Conservation (phyloP, 2,888 invertebrate species). For the Caenorhabditis afra region DNA sequence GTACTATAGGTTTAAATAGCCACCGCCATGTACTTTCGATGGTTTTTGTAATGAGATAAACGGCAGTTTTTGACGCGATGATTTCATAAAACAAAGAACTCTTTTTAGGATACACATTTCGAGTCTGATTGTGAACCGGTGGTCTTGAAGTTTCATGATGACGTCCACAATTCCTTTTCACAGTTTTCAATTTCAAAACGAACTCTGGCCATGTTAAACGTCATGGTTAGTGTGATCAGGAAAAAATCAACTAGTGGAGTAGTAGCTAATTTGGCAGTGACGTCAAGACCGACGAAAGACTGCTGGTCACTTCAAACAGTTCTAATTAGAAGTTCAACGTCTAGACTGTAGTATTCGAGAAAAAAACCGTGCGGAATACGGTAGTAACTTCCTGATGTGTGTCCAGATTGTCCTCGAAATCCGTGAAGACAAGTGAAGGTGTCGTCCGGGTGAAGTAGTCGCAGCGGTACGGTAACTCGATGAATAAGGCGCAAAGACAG, state of each 20-base stretch:
- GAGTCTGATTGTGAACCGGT: constrained; percentile 48
- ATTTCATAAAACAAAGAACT: constrained; percentile 38
- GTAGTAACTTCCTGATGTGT: constrained; percentile 40
- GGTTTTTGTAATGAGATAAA: constrained; percentile 56
- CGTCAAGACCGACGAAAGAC: constrained; percentile 32
- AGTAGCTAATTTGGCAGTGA: constrained; percentile 37
- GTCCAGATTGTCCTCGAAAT: constrained; percentile 34
- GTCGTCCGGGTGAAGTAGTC: background rate
- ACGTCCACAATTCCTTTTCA: constrained; percentile 27
- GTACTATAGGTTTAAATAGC: constrained; percentile 29
- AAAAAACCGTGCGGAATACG: background rate
- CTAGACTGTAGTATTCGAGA: constrained; percentile 13
- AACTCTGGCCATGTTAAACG: constrained; percentile 13
- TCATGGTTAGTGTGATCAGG: constrained; percentile 30
- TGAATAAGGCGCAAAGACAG: background rate
- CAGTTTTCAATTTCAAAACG: constrained; percentile 3
- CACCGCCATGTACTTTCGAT: constrained; percentile 47
- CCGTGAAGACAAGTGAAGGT: background rate
- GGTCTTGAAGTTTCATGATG: constrained; percentile 29
- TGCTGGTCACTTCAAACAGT: constrained; percentile 37
- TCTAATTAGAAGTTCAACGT: constrained; percentile 41
- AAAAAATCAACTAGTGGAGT: constrained; percentile 25
- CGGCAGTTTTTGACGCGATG: constrained; percentile 24
- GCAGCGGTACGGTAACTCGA: constrained; percentile 2
- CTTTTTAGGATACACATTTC: constrained; percentile 10